Percentiles rank a stretch among this genome's conserved stretches.
These are phyloP conservation scores for Drosophila neocordata DNA, from an alignment of 1,140 invertebrate species.

Conservation along the genomic window DNA sequence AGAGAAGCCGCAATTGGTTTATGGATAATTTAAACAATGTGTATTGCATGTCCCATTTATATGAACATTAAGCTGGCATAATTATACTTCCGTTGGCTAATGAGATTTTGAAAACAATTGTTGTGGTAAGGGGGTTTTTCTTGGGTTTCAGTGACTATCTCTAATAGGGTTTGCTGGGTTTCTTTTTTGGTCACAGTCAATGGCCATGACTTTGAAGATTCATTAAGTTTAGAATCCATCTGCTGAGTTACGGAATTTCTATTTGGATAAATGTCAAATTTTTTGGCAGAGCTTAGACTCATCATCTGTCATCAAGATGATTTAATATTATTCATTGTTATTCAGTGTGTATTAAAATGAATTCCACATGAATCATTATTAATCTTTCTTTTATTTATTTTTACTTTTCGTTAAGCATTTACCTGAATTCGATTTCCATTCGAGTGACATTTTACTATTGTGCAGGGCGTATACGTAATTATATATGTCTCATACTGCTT, in stretches of 20 bases:
- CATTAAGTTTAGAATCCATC: conserved; percentile 21
- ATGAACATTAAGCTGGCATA: conserved; percentile 12
- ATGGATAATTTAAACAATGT: conserved; percentile 25
- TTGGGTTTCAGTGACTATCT: conserved; percentile 11
- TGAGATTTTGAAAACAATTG: conserved; percentile 7
- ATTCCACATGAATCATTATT: conserved; percentile 43
- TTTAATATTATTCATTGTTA: conserved; percentile 34
- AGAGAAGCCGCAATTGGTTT: neutral
- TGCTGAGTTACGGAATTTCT: conserved; percentile 12
- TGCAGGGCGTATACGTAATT: conserved; percentile 26
- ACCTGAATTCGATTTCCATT: conserved; percentile 18
- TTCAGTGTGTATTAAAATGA: conserved; percentile 31
- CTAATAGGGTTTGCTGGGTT: neutral
- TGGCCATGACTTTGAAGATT: conserved; percentile 41
- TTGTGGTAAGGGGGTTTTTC: neutral
- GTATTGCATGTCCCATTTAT: conserved; percentile 29
- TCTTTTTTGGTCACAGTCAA: conserved; percentile 36
- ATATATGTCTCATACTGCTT: conserved; percentile 35
- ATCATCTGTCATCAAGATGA: conserved; percentile 33
- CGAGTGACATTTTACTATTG: conserved; percentile 42
- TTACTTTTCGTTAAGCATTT: conserved; percentile 27
- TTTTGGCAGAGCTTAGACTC: neutral
- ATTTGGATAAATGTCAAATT: neutral
- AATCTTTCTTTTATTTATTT: conserved; percentile 19
- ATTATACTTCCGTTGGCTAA: conserved; percentile 33